These are phyloP conservation scores for Nicator chloris DNA, from an alignment of 2,113 vertebrate genomes.

Conservation along the genomic window DNA sequence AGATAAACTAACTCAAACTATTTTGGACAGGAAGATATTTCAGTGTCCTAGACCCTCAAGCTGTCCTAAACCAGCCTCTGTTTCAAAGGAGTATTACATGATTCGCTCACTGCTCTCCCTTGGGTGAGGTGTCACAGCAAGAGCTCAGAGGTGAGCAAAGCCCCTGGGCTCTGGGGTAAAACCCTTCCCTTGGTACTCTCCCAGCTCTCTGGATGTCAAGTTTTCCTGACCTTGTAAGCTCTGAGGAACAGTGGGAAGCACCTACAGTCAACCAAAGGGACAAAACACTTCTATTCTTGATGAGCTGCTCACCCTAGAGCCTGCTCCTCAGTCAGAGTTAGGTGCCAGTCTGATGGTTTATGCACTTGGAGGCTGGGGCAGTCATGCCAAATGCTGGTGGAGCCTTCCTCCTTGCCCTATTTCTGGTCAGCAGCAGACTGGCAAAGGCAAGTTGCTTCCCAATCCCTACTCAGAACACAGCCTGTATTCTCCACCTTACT, in stretches of 20 bases:
- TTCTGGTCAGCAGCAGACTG: background rate
- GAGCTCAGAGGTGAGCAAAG: background rate
- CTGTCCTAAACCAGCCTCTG: background rate
- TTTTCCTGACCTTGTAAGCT: background rate
- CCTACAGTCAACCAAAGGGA: background rate
- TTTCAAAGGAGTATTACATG: background rate
- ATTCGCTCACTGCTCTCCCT: background rate
- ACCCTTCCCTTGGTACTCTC: background rate
- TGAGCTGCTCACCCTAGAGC: background rate
- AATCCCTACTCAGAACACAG: background rate
- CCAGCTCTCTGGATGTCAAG: background rate
- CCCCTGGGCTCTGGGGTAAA: background rate
- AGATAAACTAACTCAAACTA: background rate
- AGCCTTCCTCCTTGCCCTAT: background rate
- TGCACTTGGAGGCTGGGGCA: background rate
- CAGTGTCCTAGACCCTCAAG: background rate
- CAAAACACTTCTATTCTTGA: background rate
- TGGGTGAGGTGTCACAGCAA: background rate
- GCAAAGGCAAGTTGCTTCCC: background rate
- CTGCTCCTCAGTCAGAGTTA: background rate
- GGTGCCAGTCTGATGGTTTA: background rate
- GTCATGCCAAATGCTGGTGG: background rate
- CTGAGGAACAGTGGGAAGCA: background rate
- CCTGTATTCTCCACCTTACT: background rate
- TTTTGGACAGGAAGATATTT: background rate